Conservation (phyloP, 2,888 invertebrate genomes). For the Nemotelus pantherinus region DNA sequence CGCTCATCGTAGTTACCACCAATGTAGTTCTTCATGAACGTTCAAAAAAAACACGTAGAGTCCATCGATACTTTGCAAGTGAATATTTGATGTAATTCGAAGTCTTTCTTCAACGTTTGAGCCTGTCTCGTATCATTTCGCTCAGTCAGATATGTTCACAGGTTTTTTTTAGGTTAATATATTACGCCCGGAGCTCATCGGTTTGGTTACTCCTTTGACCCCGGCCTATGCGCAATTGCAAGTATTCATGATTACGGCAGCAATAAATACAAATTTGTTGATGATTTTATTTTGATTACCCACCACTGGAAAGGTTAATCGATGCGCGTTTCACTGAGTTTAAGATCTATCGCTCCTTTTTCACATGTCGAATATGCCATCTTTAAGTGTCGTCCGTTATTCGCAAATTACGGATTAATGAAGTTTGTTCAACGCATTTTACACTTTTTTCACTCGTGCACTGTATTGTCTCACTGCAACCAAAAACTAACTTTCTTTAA, state of each 20-base stretch:
- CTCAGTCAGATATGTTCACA: constrained; percentile 60
- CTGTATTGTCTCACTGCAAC: too few relatives aligned
- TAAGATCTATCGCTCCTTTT: too few relatives aligned
- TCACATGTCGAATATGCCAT: too few relatives aligned
- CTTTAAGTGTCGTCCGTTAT: too few relatives aligned
- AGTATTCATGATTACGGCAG: background rate
- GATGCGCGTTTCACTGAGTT: too few relatives aligned
- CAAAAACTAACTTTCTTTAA: too few relatives aligned
- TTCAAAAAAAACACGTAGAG: constrained; percentile 74
- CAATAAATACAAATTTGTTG: background rate
- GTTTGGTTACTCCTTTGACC: constrained; percentile 61
- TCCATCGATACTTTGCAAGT: constrained; percentile 70
- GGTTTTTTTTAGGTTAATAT: constrained; percentile 68
- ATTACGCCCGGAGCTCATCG: constrained; percentile 71
- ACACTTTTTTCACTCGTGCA: too few relatives aligned
- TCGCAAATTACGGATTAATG: too few relatives aligned
- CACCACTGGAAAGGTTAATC: too few relatives aligned
- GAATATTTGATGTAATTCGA: constrained; percentile 60
- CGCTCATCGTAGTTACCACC: constrained; percentile 65
- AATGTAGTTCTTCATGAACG: constrained; percentile 63
- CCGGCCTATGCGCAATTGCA: constrained; percentile 4
- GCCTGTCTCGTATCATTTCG: constrained; percentile 52
- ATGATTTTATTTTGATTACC: too few relatives aligned
- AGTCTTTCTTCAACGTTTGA: constrained; percentile 59
- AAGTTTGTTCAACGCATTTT: too few relatives aligned